Evolutionary conservation across 1,140 invertebrate species (phyloP), one percentile per base, ranked within the genome.

Genomic region (Drosophila virilis): DNA sequence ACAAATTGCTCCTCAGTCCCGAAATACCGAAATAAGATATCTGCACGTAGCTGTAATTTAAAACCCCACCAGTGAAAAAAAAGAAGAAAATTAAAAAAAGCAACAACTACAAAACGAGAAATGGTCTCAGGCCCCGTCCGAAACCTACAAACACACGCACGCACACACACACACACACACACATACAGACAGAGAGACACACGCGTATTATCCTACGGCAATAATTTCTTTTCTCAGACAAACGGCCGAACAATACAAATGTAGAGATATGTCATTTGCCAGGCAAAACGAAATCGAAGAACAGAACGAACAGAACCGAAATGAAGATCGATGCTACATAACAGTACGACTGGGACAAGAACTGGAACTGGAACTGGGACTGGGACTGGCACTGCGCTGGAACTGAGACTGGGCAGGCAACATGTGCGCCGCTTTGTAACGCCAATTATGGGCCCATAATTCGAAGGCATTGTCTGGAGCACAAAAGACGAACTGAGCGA

Each of bases 401-500:
- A 57, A 45, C 70, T 12, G 68, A 1, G 51, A 58, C 54, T 12
- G 52, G 58, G 57, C 62, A 37, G 51, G 46, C 85, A 85, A 90
- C 85, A 90, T 90, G 80, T 85, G 85, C 80, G 73, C 86, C 62
- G 73, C 68, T 90, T 90, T 90, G 86, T 90, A 90, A 90, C 86
- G 86, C 86, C 86, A 90, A 90, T 90, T 90, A 90, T 90, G 86
- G 86, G 75, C 69, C 68, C 89, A 89, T 91, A 91, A 91, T 91
- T 89, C 66, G 75, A 91, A 81, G 78, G 69, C 81, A 91, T 91
- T 91, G 89, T 91, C 68, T 77, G 73, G 32, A 52, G 67, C 70
- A 89, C 77, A 89, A 78, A 82, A 80, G 77, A 83, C 67, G 65
- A 75, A 66, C 60, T 77, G 66, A 72, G 45, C 46, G 58, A 54